These are phyloP conservation scores for Drosophila dunni DNA, from an alignment of 1,140 invertebrate species.

Conservation along the genomic window DNA sequence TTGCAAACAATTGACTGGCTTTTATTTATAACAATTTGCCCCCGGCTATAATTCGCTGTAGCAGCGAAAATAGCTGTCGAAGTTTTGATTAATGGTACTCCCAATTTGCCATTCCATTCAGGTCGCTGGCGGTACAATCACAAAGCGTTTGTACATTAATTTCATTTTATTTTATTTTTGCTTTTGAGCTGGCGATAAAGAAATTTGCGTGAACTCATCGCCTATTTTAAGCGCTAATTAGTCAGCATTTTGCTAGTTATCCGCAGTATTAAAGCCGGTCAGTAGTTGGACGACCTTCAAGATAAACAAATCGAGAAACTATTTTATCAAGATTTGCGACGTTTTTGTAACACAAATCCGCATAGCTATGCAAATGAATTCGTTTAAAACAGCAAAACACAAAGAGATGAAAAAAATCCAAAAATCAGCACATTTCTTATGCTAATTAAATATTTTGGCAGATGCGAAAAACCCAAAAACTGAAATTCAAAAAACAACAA, in stretches of 20 bases:
- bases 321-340: conserved; percentile 50
- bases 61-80: conserved; percentile 5
- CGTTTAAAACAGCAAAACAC: conserved; percentile 13
- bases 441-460: conserved; percentile 68
- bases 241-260: conserved; percentile 18
- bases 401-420: conserved; percentile 36
- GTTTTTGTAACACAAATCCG: conserved; percentile 76
- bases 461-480: conserved; percentile 72
- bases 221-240: conserved; percentile 70
- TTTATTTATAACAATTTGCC: conserved; percentile 56
- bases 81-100: conserved; percentile 73
- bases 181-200: conserved; percentile 31
- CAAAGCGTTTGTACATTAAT: conserved; percentile 51
- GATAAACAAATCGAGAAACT: conserved; percentile 27
- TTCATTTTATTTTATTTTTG: conserved; percentile 26
- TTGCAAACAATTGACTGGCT: conserved; percentile 41
- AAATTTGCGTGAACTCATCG: conserved; percentile 72
- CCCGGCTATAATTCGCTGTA: conserved; percentile 27
- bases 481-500: conserved; percentile 55
- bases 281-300: conserved; percentile 71
- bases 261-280: conserved; percentile 39
- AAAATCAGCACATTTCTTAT: conserved; percentile 80
- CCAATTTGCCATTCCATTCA: conserved; percentile 59
- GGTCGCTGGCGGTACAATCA: conserved; percentile 37
- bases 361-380: conserved; percentile 80